Conservation (phyloP, 2,797 vertebrate genomes). For the Jordanella pulchra region DNA sequence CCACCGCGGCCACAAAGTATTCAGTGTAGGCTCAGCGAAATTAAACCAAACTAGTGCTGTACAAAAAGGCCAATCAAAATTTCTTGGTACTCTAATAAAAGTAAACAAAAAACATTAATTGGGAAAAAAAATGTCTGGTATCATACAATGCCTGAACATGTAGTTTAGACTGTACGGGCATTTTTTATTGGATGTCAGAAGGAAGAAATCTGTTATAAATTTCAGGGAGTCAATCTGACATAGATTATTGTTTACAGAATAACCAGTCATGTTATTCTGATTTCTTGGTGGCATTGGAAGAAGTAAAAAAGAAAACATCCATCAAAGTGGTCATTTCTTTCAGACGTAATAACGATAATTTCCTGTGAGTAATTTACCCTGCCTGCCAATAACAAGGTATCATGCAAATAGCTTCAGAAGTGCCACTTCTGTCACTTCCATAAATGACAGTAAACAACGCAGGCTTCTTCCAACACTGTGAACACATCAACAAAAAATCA, state of each 20-base stretch:
- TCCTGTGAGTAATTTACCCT: constrained; percentile 32
- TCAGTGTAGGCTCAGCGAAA: too few relatives aligned
- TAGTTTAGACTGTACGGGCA: background rate
- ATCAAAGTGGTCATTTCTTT: constrained; percentile 37
- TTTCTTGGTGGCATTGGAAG: constrained; percentile 13
- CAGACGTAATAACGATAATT: constrained; percentile 50
- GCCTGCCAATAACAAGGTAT: constrained; percentile 65
- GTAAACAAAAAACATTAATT: too few relatives aligned
- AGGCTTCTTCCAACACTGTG: constrained; percentile 8
- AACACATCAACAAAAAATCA: constrained; percentile 15
- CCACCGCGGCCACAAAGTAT: too few relatives aligned
- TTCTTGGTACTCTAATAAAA: too few relatives aligned
- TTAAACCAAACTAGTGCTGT: too few relatives aligned
- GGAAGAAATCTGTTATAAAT: background rate
- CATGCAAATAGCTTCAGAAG: constrained; percentile 68
- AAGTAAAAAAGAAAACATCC: constrained; percentile 18
- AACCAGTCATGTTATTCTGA: constrained; percentile 1
- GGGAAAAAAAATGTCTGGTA: background rate
- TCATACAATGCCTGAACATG: background rate
- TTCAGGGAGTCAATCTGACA: background rate
- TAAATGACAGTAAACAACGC: constrained; percentile 32
- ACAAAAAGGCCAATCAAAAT: too few relatives aligned
- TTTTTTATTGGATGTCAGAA: background rate
- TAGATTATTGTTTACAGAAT: constrained; percentile 12
- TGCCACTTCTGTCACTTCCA: constrained; percentile 63